Evolutionary conservation across 64 coral and sea anemone species (phyloP).

Genomic region (Montipora cactus): DNA sequence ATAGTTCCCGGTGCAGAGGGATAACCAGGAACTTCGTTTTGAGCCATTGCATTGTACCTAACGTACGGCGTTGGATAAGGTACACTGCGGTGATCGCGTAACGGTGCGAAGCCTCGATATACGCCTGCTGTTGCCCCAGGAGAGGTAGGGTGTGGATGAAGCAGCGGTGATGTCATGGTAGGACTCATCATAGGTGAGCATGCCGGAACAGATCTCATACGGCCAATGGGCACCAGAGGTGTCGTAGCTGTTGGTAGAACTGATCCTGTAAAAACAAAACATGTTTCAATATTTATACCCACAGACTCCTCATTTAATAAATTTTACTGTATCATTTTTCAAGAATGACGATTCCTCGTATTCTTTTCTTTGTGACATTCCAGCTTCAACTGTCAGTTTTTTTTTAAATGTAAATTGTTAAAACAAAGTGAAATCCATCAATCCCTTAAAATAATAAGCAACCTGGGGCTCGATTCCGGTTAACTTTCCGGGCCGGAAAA

Average conservation of each 20-base stretch:
- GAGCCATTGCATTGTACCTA: conserved; percentile 26
- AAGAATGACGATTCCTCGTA: no score
- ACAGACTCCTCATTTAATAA: neutral
- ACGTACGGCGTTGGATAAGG: conserved; percentile 31
- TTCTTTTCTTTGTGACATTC: no score
- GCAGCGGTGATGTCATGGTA: conserved; percentile 35
- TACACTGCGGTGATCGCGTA: conserved; percentile 43
- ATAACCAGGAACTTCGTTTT: conserved; percentile 44
- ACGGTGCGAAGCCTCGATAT: conserved; percentile 19
- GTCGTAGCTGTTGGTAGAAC: neutral
- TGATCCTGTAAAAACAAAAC: neutral
- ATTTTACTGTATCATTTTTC: no score
- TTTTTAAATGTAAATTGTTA: no score
- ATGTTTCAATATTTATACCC: neutral
- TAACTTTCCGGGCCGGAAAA: no score
- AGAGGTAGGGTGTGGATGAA: conserved; percentile 40
- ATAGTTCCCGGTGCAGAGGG: conserved; percentile 25
- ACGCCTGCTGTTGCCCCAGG: conserved; percentile 30
- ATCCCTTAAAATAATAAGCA: no score
- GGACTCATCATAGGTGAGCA: conserved; percentile 38
- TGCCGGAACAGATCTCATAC: conserved; percentile 16
- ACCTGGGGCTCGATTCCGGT: no score
- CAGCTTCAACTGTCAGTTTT: no score
- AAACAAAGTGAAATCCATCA: no score
- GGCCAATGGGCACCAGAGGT: conserved; percentile 37